A percentile compares a stretch with the other conserved stretches of the same genome.
These are phyloP conservation scores for Lysandra bellargus DNA, from an alignment of 2,888 invertebrate species.

Conservation along the genomic window DNA sequence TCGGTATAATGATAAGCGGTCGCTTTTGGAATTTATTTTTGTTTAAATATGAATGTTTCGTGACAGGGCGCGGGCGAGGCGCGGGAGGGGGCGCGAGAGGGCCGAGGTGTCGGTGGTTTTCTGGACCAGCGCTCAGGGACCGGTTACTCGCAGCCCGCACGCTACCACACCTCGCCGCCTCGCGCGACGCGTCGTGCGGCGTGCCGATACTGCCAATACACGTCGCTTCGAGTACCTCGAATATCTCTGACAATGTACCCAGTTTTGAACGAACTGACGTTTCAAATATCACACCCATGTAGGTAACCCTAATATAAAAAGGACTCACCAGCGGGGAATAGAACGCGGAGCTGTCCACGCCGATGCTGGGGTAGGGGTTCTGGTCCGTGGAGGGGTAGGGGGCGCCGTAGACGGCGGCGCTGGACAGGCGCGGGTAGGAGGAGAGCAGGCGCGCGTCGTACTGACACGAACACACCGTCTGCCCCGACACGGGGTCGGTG, in stretches of 20 bases:
- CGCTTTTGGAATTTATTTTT: constrained; percentile 62
- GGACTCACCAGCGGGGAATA: constrained; percentile 96
- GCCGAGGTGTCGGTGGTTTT: constrained; percentile 77
- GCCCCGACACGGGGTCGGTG: constrained; percentile 95
- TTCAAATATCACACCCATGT: background rate
- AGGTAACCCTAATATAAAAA: constrained; percentile 30
- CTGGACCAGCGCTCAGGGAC: constrained; percentile 75
- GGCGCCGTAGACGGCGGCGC: constrained; percentile 91
- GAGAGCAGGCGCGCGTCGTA: constrained; percentile 93
- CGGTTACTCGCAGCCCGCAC: constrained; percentile 54
- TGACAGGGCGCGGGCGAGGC: constrained; percentile 61
- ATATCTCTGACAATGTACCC: background rate
- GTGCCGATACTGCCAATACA: constrained; percentile 43
- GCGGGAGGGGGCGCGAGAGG: constrained; percentile 48
- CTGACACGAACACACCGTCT: constrained; percentile 96
- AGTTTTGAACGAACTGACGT: background rate
- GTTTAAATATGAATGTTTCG: constrained; percentile 77
- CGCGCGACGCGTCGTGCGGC: constrained; percentile 5
- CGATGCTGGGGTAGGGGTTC: constrained; percentile 95
- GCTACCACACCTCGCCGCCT: constrained; percentile 7
- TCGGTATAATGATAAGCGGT: constrained; percentile 66
- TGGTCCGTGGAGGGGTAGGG: constrained; percentile 95
- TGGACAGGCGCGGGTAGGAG: constrained; percentile 87
- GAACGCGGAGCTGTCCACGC: constrained; percentile 96
- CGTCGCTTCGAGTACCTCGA: constrained; percentile 33